Evolutionary conservation across 2,113 vertebrate species (phyloP), one percentile per base, ranked within the genome.

Genomic region (Ovis canadensis): DNA sequence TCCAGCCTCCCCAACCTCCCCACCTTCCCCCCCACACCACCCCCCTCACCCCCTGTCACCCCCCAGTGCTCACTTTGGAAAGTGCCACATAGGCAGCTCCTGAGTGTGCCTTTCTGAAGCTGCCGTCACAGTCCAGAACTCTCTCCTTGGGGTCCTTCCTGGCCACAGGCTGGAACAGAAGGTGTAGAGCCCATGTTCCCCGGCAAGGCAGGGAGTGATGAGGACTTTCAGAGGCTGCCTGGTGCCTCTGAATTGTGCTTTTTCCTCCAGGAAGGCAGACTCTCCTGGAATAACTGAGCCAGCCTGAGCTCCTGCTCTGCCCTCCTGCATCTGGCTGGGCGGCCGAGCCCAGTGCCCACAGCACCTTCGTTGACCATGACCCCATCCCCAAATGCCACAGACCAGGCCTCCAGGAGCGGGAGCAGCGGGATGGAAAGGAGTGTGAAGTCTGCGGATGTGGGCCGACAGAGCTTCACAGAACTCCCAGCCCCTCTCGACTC

Each of bases 381-480:
- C 94, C 97, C 96, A 98, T 80, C 74, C 84, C 90, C 96, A 89
- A 95, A 59, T 60, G 50, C 83, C 6, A 15, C 52, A 48, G 94
- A 54, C 91, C 81, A 59, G 57, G 54, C 40, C 74, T 77, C 54
- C 60, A n/a, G 0, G 29, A 40, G 31, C 21, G 13, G 60, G 3
- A 31, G 17, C 33, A 36, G 48, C 33, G 23, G 88, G 84, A 83
- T 5, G 15, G 59, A 55, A 48, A 90, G 59, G 54, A 7, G 16
- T 45, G 40, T 50, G 31, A 33, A 54, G 7, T 29, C 16, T 6
- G 17, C 10, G 5, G 40, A 13, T n/a, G 1, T 0, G 7, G 62
- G 64, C 27, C 12, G 19, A 45, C 45, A 50, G 6, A 25, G 2
- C 45, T 54, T 17, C 52, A 86, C 17, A 1, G 19, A 48, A 8